Conservation (phyloP, 2,113 vertebrate species). For the Heterochromis multidens region DNA sequence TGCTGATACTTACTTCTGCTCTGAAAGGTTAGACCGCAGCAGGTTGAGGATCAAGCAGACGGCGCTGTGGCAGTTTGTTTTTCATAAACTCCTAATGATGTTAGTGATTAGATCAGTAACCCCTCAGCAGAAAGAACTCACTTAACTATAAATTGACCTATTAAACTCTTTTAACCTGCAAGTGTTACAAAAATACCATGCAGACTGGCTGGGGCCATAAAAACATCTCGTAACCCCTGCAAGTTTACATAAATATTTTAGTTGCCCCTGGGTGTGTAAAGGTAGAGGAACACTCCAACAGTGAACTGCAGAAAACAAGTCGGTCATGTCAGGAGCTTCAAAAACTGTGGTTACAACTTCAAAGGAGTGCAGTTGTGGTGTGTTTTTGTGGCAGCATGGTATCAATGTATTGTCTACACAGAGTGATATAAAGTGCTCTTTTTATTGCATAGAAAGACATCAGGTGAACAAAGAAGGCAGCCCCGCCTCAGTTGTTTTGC, state of each 20-base stretch:
- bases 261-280: constrained; percentile 12
- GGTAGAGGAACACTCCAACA: background rate
- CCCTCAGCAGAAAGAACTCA: background rate
- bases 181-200: constrained; percentile 11
- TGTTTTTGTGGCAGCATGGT: background rate
- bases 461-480: background rate
- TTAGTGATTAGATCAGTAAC: background rate
- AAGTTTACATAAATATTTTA: constrained; percentile 42
- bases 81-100: background rate
- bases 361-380: constrained; percentile 19
- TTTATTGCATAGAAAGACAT: background rate
- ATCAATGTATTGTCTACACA: background rate
- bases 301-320: constrained; percentile 19
- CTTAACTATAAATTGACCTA: background rate
- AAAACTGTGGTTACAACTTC: constrained; percentile 24
- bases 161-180: constrained; percentile 10
- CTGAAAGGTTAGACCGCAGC: background rate
- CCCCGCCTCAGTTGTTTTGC: background rate
- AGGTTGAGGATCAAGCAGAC: background rate
- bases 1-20: background rate
- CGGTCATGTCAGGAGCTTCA: constrained; percentile 40
- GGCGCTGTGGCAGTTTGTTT: background rate
- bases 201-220: background rate
- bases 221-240: constrained; percentile 5
- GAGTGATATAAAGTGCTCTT: background rate